Conservation (phyloP, 2,797 vertebrate species). For the Siniperca scherzeri region DNA sequence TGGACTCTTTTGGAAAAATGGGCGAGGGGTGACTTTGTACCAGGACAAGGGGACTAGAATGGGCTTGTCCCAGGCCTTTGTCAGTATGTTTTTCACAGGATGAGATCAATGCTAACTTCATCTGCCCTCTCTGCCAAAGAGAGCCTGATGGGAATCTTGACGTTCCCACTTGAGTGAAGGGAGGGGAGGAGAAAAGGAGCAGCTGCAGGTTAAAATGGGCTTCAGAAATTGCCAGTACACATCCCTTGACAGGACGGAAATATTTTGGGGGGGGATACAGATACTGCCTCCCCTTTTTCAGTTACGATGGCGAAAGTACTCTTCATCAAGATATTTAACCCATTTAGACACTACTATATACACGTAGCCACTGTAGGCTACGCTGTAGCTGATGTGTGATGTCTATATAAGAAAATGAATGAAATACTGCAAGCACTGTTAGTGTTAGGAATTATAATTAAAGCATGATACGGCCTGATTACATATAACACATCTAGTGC, state of each 20-base stretch:
- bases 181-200: conserved; percentile 5
- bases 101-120: conserved; percentile 73
- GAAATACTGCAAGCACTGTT: background rate
- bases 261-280: background rate
- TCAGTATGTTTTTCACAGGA: conserved; percentile 60
- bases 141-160: conserved; percentile 59
- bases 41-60: conserved; percentile 35
- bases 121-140: conserved; percentile 52
- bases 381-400: background rate
- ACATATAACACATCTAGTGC: conserved; percentile 2
- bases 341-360: background rate
- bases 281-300: background rate
- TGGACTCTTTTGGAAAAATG: conserved; percentile 25
- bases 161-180: conserved; percentile 27
- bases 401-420: background rate
- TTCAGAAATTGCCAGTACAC: conserved; percentile 1
- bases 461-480: background rate
- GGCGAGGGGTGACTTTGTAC: conserved; percentile 29
- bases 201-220: conserved; percentile 39
- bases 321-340: background rate
- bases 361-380: background rate
- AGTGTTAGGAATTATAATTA: background rate
- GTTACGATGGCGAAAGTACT: background rate
- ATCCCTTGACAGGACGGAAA: conserved; percentile 7
- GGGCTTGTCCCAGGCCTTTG: conserved; percentile 55